Percentiles rank a stretch among this genome's conserved stretches.
Evolutionary conservation across 2,888 invertebrate species (phyloP).

Genomic region (Yponomeuta cagnagella): DNA sequence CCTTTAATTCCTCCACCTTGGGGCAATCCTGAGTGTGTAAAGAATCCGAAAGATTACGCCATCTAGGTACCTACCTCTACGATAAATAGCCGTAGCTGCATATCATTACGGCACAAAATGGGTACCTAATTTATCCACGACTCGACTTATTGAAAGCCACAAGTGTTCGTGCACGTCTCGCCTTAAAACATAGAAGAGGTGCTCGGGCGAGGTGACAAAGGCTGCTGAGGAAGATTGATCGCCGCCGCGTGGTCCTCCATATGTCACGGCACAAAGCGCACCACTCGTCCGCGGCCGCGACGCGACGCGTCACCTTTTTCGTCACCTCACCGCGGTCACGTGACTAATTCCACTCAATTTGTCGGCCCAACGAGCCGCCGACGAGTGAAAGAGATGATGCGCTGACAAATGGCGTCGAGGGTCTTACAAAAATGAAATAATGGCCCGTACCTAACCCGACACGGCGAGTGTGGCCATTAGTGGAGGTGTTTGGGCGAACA

Average conservation of each 20-base stretch:
- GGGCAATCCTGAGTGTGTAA: too few relatives aligned
- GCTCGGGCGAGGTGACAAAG: constrained; percentile 9
- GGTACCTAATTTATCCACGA: neutral
- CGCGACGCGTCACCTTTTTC: constrained; percentile 71
- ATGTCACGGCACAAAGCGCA: constrained; percentile 19
- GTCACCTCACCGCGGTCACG: constrained; percentile 69
- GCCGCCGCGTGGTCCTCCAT: constrained; percentile 14
- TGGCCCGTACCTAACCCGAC: constrained; percentile 68
- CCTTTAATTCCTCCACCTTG: too few relatives aligned
- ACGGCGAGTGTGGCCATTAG: constrained; percentile 66
- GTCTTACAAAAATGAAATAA: constrained; percentile 73
- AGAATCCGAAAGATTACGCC: neutral
- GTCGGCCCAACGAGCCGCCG: constrained; percentile 62
- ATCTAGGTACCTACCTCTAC: neutral
- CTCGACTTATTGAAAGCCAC: constrained; percentile 4
- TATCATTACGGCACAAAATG: neutral
- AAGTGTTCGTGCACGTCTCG: constrained; percentile 6
- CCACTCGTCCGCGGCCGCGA: constrained; percentile 15
- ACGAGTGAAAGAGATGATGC: constrained; percentile 69
- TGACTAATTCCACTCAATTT: constrained; percentile 73
- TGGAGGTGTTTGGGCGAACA: constrained; percentile 73
- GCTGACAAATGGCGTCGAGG: constrained; percentile 71
- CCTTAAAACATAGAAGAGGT: constrained; percentile 10
- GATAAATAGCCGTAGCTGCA: neutral
- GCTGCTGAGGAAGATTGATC: constrained; percentile 18